Base-by-base conservation (phyloP, 2,888 invertebrate species). In the Euplexia lucipara region DNA sequence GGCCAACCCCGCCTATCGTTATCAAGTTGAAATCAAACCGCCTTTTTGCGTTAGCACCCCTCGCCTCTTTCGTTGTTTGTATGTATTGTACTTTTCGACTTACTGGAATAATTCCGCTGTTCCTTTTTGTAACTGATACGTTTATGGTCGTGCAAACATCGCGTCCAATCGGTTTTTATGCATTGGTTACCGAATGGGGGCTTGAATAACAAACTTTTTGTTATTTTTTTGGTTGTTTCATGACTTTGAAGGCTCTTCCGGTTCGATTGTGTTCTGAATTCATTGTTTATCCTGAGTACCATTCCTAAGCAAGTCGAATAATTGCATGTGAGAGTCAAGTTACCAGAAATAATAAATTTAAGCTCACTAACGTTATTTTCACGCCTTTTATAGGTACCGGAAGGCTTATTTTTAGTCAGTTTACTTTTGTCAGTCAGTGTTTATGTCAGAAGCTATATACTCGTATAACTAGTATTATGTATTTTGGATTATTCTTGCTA, bases 11-110 rank as follows among this genome's bases (percentile, higher is more conserved):
- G 88, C 88, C 88, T 88, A 84, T 87, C 84, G 88, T 91, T 92
- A 92, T 92, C 92, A 86, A 84, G 87, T 85, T 83, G 87, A 86
- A 90, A 92, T 92, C 92, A 90, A 88, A 89, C 88, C 84, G 86
- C 85, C 89, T 90, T 90, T 91, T 91, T 90, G 86, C 83, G 88
- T 89, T 87, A 84, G 84, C 87, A 82, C 87, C 87, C 86, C 87
- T 83, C 83, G 83, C 80, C 83, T 80, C 84, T 85, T 82, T 79
- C 73, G 73, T 69, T 76, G 74, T 78, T 78, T 75, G 68, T 74
- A 71, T 70, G 80, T 82, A 74, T 78, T 80, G 82, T 83, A 80
- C 78, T 81, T 84, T 85, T 78, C 67, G 67, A 82, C 78, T 79
- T 75, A 70, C 77, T 63, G 65, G 75, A 79, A 79, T 76, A 70